These are phyloP conservation scores for Ariolimax columbianus DNA, from an alignment of 2,888 invertebrate species.

Conservation along the genomic window DNA sequence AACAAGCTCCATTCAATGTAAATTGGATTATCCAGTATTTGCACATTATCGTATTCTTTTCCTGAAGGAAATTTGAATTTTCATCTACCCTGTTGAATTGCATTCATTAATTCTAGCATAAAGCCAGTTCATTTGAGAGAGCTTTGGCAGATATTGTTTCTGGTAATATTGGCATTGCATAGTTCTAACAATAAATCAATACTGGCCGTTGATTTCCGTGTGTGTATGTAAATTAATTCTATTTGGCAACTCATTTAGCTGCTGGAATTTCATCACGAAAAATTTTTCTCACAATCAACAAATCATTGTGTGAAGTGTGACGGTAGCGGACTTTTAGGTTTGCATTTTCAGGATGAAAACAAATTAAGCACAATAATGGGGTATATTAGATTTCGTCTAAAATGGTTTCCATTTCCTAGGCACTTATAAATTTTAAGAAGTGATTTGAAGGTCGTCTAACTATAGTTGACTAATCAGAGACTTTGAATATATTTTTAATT, in stretches of 20 bases:
- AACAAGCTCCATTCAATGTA: background rate
- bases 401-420: too few relatives aligned
- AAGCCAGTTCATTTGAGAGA: background rate
- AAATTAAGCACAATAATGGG: background rate
- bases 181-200: background rate
- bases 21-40: background rate
- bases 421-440: too few relatives aligned
- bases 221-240: constrained; percentile 10
- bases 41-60: background rate
- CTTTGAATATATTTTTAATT: too few relatives aligned
- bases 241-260: constrained; percentile 5
- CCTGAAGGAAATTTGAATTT: background rate
- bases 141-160: background rate
- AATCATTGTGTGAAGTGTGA: background rate
- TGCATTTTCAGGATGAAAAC: background rate
- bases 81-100: background rate
- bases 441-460: too few relatives aligned
- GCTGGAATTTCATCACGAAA: background rate
- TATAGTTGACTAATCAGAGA: too few relatives aligned
- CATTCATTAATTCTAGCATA: background rate
- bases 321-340: background rate
- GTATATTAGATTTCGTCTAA: too few relatives aligned
- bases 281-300: background rate
- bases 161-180: constrained; percentile 3
- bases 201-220: background rate